A percentile compares a stretch with the other conserved stretches of the same genome.
Evolutionary conservation across 53 echinoderm and acorn worm species (phyloP).

Genomic region (Patiria pectinifera): DNA sequence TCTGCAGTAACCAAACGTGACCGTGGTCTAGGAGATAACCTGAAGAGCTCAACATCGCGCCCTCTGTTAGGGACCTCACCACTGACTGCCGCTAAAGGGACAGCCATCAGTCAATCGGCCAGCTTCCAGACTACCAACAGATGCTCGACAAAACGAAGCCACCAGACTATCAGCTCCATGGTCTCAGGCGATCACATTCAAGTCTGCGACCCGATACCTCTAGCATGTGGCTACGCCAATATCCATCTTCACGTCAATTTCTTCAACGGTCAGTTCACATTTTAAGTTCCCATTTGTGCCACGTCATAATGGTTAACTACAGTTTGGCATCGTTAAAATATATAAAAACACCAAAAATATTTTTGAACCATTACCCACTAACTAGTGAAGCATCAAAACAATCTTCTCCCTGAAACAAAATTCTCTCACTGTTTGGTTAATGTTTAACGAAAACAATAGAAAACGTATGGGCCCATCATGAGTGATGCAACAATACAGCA

Average conservation of each 20-base stretch:
- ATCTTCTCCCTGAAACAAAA: too few relatives aligned
- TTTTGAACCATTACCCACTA: too few relatives aligned
- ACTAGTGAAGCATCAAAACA: too few relatives aligned
- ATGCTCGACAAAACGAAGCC: neutral
- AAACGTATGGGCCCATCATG: too few relatives aligned
- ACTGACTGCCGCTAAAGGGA: too few relatives aligned
- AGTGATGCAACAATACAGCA: too few relatives aligned
- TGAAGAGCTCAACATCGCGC: neutral
- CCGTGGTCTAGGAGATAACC: conserved; percentile 29
- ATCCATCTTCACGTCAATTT: conserved; percentile 35
- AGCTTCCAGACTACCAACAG: neutral
- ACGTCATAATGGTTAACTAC: neutral
- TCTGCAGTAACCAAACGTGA: neutral
- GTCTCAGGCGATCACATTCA: conserved; percentile 36
- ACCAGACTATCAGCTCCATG: neutral
- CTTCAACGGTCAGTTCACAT: conserved; percentile 37
- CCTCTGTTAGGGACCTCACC: neutral
- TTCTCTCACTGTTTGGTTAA: too few relatives aligned
- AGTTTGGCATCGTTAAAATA: neutral
- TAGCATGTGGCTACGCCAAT: neutral
- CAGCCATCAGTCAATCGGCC: neutral
- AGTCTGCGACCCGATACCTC: neutral
- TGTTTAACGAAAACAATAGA: too few relatives aligned
- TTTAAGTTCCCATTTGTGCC: neutral
- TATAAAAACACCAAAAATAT: neutral